Conservation (phyloP, 2,113 vertebrate genomes). For the Probosciger aterrimus region DNA sequence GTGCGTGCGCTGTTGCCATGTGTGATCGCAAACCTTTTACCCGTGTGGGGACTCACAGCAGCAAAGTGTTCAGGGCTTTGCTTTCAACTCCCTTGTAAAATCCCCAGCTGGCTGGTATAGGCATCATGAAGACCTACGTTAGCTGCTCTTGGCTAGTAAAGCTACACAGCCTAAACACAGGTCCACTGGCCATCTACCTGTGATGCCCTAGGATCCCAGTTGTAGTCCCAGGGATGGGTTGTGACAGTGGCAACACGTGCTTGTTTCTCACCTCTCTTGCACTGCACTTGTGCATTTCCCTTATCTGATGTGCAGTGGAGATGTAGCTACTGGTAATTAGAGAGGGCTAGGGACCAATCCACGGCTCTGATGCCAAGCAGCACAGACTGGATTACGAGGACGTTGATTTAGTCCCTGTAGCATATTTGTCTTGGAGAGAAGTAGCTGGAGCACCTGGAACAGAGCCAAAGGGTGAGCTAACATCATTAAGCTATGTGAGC, state of each 20-base stretch:
- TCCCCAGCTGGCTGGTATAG: background rate
- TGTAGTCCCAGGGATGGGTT: background rate
- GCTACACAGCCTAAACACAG: too few species aligned
- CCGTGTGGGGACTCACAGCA: fast-evolving
- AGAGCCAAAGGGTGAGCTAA: background rate
- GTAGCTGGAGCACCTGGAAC: background rate
- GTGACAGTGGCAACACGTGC: background rate
- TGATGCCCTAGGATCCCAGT: background rate
- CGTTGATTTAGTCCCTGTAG: background rate
- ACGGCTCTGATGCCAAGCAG: background rate
- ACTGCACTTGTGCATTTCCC: background rate
- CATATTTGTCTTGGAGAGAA: background rate
- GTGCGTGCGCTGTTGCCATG: too few species aligned
- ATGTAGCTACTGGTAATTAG: background rate
- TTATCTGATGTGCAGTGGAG: background rate
- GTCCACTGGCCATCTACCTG: background rate
- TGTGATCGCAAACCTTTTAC: background rate
- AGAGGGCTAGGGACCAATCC: background rate
- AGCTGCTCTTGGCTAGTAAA: background rate
- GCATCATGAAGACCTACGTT: background rate
- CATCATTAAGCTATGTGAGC: background rate
- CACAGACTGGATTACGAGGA: background rate
- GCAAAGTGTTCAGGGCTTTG: background rate
- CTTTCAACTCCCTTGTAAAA: background rate
- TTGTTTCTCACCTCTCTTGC: background rate